Evolutionary conservation across 2,113 vertebrate species (phyloP).

Genomic region (Callospermophilus lateralis): DNA sequence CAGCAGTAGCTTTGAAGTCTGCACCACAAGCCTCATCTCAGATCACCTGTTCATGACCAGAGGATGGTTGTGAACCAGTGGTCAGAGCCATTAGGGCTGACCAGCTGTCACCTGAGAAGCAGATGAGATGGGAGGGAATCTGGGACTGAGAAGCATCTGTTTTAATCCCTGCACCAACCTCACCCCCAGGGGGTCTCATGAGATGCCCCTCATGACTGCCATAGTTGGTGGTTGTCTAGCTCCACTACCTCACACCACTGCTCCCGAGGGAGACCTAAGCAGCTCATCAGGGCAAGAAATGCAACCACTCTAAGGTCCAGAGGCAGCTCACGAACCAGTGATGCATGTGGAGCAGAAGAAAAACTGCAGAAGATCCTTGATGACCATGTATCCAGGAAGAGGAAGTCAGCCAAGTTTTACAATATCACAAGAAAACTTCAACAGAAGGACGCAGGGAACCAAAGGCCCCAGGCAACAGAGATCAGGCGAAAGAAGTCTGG

Average conservation of each 20-base stretch:
- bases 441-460: background rate
- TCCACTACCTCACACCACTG: background rate
- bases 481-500: background rate
- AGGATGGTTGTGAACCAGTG: background rate
- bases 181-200: background rate
- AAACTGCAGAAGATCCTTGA: constrained; percentile 27
- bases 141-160: background rate
- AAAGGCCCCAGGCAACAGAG: background rate
- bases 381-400: background rate
- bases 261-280: background rate
- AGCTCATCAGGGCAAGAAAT: background rate
- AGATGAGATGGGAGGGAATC: background rate
- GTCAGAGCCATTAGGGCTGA: background rate
- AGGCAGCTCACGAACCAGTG: background rate
- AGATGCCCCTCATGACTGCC: background rate
- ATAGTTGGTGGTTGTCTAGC: background rate
- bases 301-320: background rate
- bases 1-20: background rate
- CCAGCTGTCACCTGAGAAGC: background rate
- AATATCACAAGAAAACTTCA: background rate
- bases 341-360: background rate
- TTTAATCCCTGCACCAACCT: background rate
- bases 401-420: background rate
- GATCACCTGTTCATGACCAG: background rate
- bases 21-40: background rate